These are phyloP conservation scores for Dinoponera quadriceps DNA, from an alignment of 1,140 invertebrate genomes.

Conservation along the genomic window DNA sequence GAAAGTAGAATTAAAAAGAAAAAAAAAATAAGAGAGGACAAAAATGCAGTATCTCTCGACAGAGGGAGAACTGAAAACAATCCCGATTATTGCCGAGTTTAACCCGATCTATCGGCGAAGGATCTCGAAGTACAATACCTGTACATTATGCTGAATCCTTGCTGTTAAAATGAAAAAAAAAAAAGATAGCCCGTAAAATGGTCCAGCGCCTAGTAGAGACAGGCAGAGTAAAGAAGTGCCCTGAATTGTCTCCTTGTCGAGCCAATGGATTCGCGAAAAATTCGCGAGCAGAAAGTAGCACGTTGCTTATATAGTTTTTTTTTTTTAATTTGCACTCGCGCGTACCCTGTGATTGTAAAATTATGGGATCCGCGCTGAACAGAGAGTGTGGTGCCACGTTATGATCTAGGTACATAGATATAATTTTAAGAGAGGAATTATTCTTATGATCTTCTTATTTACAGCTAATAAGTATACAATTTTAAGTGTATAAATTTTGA, in stretches of 20 bases:
- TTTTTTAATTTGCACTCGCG: constrained; percentile 59
- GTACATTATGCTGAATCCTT: constrained; percentile 77
- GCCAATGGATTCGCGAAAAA: constrained; percentile 62
- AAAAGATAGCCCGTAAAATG: constrained; percentile 68
- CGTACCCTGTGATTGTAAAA: constrained; percentile 53
- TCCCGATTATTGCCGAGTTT: constrained; percentile 64
- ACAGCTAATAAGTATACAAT: constrained; percentile 65
- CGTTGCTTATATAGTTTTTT: constrained; percentile 68
- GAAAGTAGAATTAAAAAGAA: constrained; percentile 56
- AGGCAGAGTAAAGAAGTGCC: constrained; percentile 74
- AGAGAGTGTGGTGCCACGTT: constrained; percentile 70
- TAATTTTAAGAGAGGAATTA: constrained; percentile 70
- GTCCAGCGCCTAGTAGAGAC: constrained; percentile 73
- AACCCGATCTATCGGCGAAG: constrained; percentile 63
- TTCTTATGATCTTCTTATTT: constrained; percentile 71
- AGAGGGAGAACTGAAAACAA: constrained; percentile 62
- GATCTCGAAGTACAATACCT: constrained; percentile 77
- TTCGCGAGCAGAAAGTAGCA: constrained; percentile 63
- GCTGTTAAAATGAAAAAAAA: constrained; percentile 70
- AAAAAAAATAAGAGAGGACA: constrained; percentile 44
- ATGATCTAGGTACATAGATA: constrained; percentile 75
- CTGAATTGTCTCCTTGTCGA: constrained; percentile 74
- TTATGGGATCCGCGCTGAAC: constrained; percentile 44
- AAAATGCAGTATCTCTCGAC: constrained; percentile 17
- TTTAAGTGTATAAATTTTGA: constrained; percentile 76